Evolutionary conservation across 2,888 invertebrate genomes (phyloP), one percentile per base, ranked within the genome.

Genomic region (Schizotus pectinicornis): DNA sequence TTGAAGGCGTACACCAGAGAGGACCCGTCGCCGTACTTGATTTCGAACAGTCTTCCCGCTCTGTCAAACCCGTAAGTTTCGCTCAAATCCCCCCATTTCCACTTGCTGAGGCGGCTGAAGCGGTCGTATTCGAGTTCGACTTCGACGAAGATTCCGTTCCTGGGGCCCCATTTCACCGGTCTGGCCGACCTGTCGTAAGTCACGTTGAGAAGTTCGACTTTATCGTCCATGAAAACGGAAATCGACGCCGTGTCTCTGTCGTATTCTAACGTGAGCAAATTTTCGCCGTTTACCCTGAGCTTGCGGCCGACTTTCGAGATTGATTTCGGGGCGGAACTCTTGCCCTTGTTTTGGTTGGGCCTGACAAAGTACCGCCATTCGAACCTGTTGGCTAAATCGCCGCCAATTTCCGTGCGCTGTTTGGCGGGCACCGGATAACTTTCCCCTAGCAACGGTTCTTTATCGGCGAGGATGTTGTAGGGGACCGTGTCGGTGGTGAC

Each of bases 301-400:
- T 92, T 93, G 46, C 92, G 86, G 6, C 94, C 94, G 9, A 94
- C 91, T 79, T 93, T 93, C 0, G 91, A 88, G 0, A 93, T 88
- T 0, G 86, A 83, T 76, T 89, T 92, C 62, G 80, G 85, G 71
- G 74, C 71, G 1, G 75, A 73, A 47, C 79, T 78, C 73, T 85
- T 84, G 74, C 81, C 84, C 82, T 84, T 88, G 67, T 85, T 85
- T 64, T 88, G 85, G 33, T 89, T 84, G 61, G 92, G 87, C 45
- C 94, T 83, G 56, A 95, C 83, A 81, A 95, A 95, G 80, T 95
- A 97, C 36, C 95, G 85, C 97, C 97, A 98, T 80, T 98, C 97
- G 72, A 97, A 94, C 63, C 95, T 85, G 73, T 96, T 96, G 0
- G 94, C 94, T 51, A 95, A 78, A 74, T 95, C 95, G 0, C 94